Base-by-base conservation (phyloP, 2,888 invertebrate species). In the Thysanoteuthis rhombus region DNA sequence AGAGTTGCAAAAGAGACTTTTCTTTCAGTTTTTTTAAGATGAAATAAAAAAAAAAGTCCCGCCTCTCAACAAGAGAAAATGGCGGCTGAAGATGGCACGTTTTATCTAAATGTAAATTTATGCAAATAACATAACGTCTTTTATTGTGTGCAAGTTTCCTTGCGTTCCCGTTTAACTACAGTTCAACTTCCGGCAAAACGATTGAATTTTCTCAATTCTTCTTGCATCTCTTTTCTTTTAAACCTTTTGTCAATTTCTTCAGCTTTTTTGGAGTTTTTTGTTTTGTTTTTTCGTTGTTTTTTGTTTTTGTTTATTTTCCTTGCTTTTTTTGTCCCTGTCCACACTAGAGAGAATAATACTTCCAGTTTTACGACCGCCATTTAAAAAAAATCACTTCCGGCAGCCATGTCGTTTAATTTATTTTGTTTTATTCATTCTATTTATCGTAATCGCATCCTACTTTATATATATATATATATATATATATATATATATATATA, bases 91-190 rank as follows among this genome's bases (percentile, higher is more conserved):
- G 75, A n/a, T 75, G 75, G 75, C 75, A 75, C 75, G 75, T 75
- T 75, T 75, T 75, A 75, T 75, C 75, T 75, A 75, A 75, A 75
- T 75, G 75, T n/a, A 75, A 75, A 75, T 75, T 75, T 75, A 75
- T 75, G 75, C 75, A 75, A 75, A 75, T 75, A 36, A 75, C 75
- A n/a, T n/a, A 75, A 75, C 36, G 75, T n/a, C n/a, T 75, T n/a
- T 75, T 75, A 75, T 75, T 75, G 75, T 75, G n/a, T 3, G 16
- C 10, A 75, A 75, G 12, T 75, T 75, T 75, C 75, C 75, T 22
- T 8, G 12, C n/a, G n/a, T 36, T n/a, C 75, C n/a, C 75, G 75
- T 75, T 75, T 75, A 16, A 75, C 58, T 58, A 22, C 32, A 32
- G 58, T 58, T 58, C 32, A 1, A 58, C 75, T 75, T 75, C 75